Evolutionary conservation across 1,140 invertebrate species (phyloP).

Genomic region (Subanguina moxae): DNA sequence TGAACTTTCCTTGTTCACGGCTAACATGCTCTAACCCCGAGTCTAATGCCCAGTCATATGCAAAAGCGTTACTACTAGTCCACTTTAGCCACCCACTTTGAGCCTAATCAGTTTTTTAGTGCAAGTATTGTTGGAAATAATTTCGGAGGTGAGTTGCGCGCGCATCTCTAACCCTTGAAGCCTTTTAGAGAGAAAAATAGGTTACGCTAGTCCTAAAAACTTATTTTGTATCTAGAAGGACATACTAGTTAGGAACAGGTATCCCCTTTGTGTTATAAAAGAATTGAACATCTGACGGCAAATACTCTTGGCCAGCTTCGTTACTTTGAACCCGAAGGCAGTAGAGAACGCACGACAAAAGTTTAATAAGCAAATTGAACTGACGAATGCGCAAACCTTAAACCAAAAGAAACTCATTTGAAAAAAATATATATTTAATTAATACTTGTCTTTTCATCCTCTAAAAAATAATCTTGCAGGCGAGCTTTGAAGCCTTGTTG

Average conservation of each 20-base stretch:
- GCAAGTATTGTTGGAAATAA: too few relatives aligned
- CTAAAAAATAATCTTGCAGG: constrained; percentile 95
- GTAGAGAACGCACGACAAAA: constrained; percentile 89
- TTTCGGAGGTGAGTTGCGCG: too few relatives aligned
- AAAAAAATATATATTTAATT: constrained; percentile 8
- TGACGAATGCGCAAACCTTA: constrained; percentile 91
- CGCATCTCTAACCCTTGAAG: too few relatives aligned
- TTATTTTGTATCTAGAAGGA: too few relatives aligned
- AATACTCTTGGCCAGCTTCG: constrained; percentile 64
- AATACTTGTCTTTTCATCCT: constrained; percentile 96
- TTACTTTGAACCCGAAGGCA: constrained; percentile 77
- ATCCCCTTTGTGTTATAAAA: constrained; percentile 60
- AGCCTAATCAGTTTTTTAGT: too few relatives aligned
- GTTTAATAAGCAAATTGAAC: constrained; percentile 90
- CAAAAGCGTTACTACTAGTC: too few relatives aligned
- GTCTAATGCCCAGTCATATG: too few relatives aligned
- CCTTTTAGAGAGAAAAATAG: too few relatives aligned
- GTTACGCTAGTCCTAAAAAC: too few relatives aligned
- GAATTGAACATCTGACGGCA: background rate
- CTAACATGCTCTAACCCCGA: too few relatives aligned
- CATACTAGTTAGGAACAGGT: constrained; percentile 70
- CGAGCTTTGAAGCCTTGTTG: constrained; percentile 96
- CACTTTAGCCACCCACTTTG: too few relatives aligned
- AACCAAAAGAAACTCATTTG: constrained; percentile 60
- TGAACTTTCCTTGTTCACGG: too few relatives aligned